These are phyloP conservation scores for Burhinus bistriatus DNA, from an alignment of 2,113 vertebrate genomes.

Conservation along the genomic window DNA sequence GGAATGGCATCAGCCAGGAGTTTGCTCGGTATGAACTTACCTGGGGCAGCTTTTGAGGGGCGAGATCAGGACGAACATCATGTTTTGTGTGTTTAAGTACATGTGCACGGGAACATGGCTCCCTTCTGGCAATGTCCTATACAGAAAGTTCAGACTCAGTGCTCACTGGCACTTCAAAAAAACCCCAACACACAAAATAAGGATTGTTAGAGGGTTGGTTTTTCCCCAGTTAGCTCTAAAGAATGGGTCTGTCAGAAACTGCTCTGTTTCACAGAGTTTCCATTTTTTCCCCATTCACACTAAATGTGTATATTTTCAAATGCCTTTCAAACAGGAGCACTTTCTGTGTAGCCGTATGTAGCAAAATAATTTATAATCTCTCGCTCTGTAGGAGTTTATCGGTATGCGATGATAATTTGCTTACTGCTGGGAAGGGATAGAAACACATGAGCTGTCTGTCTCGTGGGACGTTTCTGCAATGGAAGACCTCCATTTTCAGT, in stretches of 20 bases:
- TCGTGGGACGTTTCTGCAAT: not conserved
- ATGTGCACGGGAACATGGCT: not conserved
- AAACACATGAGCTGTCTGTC: not conserved
- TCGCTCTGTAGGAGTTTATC: not conserved
- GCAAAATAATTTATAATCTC: not conserved
- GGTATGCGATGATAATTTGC: not conserved
- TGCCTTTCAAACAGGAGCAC: not conserved
- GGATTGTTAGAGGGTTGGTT: not conserved
- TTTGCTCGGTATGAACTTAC: not conserved
- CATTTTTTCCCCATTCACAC: not conserved
- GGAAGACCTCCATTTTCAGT: rapidly evolving
- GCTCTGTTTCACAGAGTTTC: not conserved
- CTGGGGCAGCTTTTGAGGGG: not conserved
- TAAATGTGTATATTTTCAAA: not conserved
- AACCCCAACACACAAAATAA: not conserved
- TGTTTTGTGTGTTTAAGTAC: not conserved
- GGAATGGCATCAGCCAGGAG: not conserved
- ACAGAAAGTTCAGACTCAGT: not conserved
- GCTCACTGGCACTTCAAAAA: not conserved
- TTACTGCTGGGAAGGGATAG: not conserved
- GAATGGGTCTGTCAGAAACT: not conserved
- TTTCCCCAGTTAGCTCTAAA: not conserved
- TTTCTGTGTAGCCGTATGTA: not conserved
- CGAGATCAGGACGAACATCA: not conserved
- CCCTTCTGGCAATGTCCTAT: not conserved